phyloP scores from a whole-genome alignment of 1,140 invertebrate genomes.

The Bombus picipes region DNA sequence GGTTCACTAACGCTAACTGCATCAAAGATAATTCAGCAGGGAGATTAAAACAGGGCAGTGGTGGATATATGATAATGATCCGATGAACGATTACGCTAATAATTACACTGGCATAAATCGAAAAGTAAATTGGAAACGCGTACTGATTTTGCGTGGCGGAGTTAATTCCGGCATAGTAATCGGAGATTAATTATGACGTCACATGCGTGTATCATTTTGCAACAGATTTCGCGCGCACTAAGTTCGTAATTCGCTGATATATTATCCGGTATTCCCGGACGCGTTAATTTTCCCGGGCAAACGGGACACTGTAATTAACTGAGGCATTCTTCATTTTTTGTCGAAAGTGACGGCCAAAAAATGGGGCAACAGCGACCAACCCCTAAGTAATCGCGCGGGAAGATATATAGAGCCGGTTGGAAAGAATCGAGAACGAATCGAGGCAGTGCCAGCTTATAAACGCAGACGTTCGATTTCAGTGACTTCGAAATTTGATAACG shows the following conservation, averaged over 20 bases:
- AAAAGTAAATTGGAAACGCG: constrained; percentile 21
- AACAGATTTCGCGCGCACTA: constrained; percentile 36
- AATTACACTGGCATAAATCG: constrained; percentile 23
- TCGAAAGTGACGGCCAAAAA: not conserved
- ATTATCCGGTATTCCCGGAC: constrained; percentile 6
- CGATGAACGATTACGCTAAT: not conserved
- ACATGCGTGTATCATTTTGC: constrained; percentile 19
- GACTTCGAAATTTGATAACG: constrained; percentile 60
- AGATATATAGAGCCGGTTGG: not conserved
- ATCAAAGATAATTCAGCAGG: not conserved
- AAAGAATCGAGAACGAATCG: constrained; percentile 20
- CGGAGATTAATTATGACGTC: constrained; percentile 28
- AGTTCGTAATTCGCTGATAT: constrained; percentile 14
- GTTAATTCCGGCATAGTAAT: constrained; percentile 33
- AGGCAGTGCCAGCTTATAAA: constrained; percentile 29
- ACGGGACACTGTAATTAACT: not conserved
- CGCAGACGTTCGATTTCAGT: constrained; percentile 43
- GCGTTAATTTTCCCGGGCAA: not conserved
- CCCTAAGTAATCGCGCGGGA: constrained; percentile 1
- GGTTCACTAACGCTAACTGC: not conserved
- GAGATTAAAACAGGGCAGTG: not conserved
- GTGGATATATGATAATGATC: not conserved
- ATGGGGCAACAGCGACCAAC: not conserved
- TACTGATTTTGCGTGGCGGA: not conserved
- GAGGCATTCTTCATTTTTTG: not conserved